Percentiles rank a stretch among this genome's conserved stretches.
Evolutionary conservation across 2,113 vertebrate genomes (phyloP).

Genomic region (Sphyrna mokarran): DNA sequence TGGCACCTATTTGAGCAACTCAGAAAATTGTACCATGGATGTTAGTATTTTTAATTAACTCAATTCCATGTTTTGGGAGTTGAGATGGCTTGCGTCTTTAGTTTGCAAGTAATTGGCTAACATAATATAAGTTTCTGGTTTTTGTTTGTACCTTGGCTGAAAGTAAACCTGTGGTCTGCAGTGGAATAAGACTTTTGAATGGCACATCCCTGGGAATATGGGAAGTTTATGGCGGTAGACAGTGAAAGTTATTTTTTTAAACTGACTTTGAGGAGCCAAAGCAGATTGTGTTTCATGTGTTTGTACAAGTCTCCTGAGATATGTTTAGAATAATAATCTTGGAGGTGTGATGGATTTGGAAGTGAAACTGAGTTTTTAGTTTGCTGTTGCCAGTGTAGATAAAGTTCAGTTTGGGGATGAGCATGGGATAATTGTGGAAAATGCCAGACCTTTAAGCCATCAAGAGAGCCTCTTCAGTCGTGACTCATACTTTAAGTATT

Average conservation of each 20-base stretch:
- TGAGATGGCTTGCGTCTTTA: neutral
- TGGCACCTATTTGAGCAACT: neutral
- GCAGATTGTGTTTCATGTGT: too few species aligned
- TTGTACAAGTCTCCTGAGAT: too few species aligned
- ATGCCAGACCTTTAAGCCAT: neutral
- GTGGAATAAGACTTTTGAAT: neutral
- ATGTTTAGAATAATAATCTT: neutral
- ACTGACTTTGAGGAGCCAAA: too few species aligned
- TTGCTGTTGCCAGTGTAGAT: neutral
- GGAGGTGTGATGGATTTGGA: neutral
- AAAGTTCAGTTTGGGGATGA: neutral
- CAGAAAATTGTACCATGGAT: neutral
- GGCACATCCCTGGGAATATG: neutral
- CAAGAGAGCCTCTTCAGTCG: too few species aligned
- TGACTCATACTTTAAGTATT: too few species aligned
- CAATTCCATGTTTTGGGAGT: neutral
- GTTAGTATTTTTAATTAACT: neutral
- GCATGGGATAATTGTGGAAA: neutral
- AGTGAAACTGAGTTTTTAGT: neutral
- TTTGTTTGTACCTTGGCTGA: neutral
- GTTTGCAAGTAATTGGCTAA: neutral
- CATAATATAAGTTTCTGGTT: neutral
- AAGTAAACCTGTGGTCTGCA: neutral
- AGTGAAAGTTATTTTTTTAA: too few species aligned
- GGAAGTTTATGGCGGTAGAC: too few species aligned